Percentiles rank a stretch among this genome's conserved stretches.
Conservation (phyloP, 1,140 invertebrate species). For the Charaxes varanes region DNA sequence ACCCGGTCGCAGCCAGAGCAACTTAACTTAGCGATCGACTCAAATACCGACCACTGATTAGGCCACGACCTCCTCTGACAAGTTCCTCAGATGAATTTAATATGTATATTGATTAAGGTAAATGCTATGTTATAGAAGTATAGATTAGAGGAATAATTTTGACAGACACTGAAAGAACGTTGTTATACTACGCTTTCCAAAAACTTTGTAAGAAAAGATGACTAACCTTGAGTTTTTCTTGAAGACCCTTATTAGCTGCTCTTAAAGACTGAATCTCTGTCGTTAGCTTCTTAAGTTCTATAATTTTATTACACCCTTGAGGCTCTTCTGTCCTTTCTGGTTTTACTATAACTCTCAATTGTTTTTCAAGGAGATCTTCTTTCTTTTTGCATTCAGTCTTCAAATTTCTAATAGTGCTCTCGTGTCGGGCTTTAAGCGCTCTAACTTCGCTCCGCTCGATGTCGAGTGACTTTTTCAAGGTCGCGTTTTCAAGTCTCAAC, state of each 20-base stretch:
- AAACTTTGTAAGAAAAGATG: too few species aligned
- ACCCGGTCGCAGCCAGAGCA: too few species aligned
- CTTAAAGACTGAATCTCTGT: constrained; percentile 71
- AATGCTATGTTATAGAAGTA: too few species aligned
- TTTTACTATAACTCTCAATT: constrained; percentile 49
- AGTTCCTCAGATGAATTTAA: too few species aligned
- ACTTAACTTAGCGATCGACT: too few species aligned
- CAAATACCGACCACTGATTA: too few species aligned
- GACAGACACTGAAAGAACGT: too few species aligned
- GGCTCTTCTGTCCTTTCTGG: constrained; percentile 41
- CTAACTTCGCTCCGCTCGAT: constrained; percentile 73
- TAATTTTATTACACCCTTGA: constrained; percentile 34
- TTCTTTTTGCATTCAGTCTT: constrained; percentile 69
- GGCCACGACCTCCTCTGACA: too few species aligned
- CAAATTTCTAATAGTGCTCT: constrained; percentile 55
- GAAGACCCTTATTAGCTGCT: constrained; percentile 66
- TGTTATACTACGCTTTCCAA: too few species aligned
- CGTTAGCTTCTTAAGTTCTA: constrained; percentile 53
- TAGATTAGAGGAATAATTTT: too few species aligned
- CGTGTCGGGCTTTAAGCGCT: constrained; percentile 66
- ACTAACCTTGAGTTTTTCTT: constrained; percentile 74
- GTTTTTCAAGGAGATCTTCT: constrained; percentile 66
- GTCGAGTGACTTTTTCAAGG: constrained; percentile 69
- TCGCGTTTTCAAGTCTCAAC: constrained; percentile 65
- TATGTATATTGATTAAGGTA: too few species aligned